Percentiles rank a stretch among this genome's conserved stretches.
These are phyloP conservation scores for Lagothrix lagotricha DNA, from an alignment of 2,797 vertebrate genomes.

Conservation along the genomic window DNA sequence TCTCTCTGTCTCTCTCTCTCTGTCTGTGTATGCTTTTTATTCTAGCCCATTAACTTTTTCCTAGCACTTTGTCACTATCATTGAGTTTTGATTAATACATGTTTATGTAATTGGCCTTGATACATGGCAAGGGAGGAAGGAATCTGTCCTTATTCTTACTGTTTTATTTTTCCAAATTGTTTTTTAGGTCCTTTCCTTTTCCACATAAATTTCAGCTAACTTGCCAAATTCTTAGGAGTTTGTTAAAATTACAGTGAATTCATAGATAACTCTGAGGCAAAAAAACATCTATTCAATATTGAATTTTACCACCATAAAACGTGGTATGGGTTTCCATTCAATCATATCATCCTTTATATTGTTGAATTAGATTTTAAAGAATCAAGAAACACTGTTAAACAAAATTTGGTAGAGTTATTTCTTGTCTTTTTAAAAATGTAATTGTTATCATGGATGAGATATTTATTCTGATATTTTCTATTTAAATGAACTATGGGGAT, in stretches of 20 bases:
- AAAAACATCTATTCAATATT: background rate
- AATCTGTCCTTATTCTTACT: background rate
- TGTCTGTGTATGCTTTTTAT: background rate
- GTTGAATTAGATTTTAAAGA: background rate
- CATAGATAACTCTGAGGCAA: background rate
- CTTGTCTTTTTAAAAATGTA: background rate
- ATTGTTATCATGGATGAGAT: background rate
- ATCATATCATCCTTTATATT: background rate
- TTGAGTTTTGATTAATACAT: background rate
- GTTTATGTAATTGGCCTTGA: background rate
- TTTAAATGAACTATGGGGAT: background rate
- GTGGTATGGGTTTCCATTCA: background rate
- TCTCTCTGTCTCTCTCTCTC: background rate
- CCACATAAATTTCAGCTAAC: constrained; percentile 15
- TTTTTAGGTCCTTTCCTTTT: background rate
- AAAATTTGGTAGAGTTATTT: background rate
- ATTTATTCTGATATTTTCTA: background rate
- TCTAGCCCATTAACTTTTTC: background rate
- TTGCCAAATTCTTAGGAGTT: background rate
- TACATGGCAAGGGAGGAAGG: background rate
- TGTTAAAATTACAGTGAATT: background rate
- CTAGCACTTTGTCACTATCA: background rate
- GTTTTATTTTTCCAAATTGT: background rate
- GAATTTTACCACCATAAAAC: background rate
- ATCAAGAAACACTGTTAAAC: background rate